These are phyloP conservation scores for Eremobia ochroleuca DNA, from an alignment of 2,888 invertebrate species.

Conservation along the genomic window DNA sequence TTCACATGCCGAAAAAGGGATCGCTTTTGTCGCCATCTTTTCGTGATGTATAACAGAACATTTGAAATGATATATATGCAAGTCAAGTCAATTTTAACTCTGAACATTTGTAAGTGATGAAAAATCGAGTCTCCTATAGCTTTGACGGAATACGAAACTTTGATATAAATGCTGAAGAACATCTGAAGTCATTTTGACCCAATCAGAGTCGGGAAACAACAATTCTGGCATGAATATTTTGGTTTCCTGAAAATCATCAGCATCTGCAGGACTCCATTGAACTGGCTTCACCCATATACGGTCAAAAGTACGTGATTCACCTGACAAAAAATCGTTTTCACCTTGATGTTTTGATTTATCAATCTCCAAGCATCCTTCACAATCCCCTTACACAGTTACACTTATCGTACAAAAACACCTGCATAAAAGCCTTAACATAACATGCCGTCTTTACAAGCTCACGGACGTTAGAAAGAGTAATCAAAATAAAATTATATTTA, in stretches of 20 bases:
- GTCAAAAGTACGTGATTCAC: not conserved
- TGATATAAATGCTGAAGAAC: too few species aligned
- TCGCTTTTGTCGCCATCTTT: not conserved
- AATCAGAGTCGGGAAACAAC: too few species aligned
- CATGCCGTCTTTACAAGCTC: constrained; percentile 67
- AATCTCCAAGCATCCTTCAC: constrained; percentile 21
- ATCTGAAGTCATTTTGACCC: too few species aligned
- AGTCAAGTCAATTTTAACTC: not conserved
- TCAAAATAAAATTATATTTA: constrained; percentile 85
- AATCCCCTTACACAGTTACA: not conserved
- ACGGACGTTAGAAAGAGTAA: constrained; percentile 79
- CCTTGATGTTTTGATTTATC: constrained; percentile 7
- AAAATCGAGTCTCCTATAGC: not conserved
- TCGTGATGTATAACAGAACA: not conserved
- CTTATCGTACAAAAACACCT: constrained; percentile 50
- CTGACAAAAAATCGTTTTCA: not conserved
- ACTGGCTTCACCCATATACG: not conserved
- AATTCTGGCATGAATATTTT: too few species aligned
- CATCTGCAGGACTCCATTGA: not conserved
- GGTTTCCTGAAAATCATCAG: too few species aligned
- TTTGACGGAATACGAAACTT: too few species aligned
- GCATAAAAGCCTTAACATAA: constrained; percentile 46
- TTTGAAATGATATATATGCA: not conserved
- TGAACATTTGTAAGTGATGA: not conserved
- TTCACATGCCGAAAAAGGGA: constrained; percentile 19